phyloP scores from a whole-genome alignment of 2,888 invertebrate genomes.

The Odontocerum albicorne region DNA sequence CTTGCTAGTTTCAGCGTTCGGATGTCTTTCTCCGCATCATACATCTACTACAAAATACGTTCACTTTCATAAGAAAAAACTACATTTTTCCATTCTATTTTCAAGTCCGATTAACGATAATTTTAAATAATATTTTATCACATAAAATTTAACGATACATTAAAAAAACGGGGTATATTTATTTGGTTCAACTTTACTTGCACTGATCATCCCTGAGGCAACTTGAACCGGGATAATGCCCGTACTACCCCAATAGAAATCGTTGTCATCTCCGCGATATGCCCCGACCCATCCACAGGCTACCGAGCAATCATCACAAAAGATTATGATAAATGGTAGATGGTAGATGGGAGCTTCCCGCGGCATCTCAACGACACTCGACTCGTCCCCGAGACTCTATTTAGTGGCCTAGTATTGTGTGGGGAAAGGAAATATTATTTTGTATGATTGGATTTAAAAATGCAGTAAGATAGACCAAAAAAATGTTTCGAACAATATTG shows the following conservation, averaged over 20 bases:
- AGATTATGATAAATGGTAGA: too few species aligned
- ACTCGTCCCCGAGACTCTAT: too few species aligned
- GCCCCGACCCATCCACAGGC: neutral
- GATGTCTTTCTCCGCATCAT: too few species aligned
- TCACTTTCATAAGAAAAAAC: too few species aligned
- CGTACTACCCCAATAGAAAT: constrained; percentile 12
- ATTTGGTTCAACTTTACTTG: neutral
- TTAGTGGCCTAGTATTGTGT: constrained; percentile 3
- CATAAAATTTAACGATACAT: too few species aligned
- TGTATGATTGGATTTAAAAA: constrained; percentile 21
- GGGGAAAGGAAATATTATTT: constrained; percentile 18
- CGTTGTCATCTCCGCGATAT: neutral
- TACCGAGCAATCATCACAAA: neutral
- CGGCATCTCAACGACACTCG: constrained; percentile 1
- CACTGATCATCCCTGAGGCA: constrained; percentile 14
- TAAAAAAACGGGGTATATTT: too few species aligned
- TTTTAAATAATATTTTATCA: too few species aligned
- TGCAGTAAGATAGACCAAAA: neutral
- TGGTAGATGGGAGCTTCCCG: constrained; percentile 20
- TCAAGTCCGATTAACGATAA: too few species aligned
- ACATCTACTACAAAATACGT: too few species aligned
- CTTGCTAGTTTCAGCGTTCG: too few species aligned
- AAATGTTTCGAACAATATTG: neutral
- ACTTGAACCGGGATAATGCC: constrained; percentile 8
- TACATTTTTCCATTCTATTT: too few species aligned